phyloP scores from a whole-genome alignment of 2,113 vertebrate species.

The Mohoua ochrocephala region DNA sequence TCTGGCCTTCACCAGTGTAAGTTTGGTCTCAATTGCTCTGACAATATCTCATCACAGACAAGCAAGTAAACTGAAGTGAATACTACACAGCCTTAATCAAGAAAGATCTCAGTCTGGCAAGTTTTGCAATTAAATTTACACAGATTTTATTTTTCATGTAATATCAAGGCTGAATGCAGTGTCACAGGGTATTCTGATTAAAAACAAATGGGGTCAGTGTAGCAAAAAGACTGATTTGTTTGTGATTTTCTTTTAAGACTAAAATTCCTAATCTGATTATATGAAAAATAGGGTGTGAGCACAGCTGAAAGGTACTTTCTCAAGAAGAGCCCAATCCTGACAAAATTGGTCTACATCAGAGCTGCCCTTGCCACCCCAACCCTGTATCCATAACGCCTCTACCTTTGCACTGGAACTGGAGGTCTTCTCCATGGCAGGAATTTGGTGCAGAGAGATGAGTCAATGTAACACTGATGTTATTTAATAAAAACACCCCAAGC shows the following conservation, averaged over 20 bases:
- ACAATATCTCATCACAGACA: background rate
- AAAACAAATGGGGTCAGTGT: background rate
- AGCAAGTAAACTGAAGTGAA: background rate
- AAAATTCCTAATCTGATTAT: background rate
- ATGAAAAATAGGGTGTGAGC: background rate
- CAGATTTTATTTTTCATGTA: background rate
- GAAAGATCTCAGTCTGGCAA: background rate
- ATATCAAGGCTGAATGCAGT: background rate
- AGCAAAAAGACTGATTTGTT: background rate
- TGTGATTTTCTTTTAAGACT: background rate
- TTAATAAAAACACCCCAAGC: background rate
- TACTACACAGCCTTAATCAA: background rate
- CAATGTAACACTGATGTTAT: background rate
- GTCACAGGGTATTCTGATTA: background rate
- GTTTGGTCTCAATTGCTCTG: background rate
- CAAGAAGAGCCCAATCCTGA: background rate
- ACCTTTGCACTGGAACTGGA: background rate
- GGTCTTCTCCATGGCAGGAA: background rate
- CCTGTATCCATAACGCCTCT: background rate
- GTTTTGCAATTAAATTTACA: background rate
- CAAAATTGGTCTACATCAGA: background rate
- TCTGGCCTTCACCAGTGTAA: background rate
- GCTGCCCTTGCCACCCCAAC: background rate
- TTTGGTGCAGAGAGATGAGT: background rate
- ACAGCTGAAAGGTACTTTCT: background rate